Percentiles rank a stretch among this genome's conserved stretches.
These are phyloP conservation scores for Hemibates koningsi DNA, from an alignment of 2,113 vertebrate species.

Conservation along the genomic window DNA sequence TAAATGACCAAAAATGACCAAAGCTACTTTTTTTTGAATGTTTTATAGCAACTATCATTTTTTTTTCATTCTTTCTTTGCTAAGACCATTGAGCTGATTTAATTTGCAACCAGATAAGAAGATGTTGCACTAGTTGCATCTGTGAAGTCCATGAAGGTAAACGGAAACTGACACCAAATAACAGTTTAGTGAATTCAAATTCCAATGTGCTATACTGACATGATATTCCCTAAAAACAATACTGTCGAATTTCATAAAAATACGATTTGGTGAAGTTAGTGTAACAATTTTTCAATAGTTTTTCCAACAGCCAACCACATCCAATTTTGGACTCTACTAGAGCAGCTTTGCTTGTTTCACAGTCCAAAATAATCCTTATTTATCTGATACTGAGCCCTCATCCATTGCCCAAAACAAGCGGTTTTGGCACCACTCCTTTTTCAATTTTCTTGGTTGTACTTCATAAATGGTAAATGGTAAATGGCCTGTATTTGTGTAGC, in stretches of 20 bases:
- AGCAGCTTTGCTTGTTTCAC: background rate
- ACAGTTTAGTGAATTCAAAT: background rate
- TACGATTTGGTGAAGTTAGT: accelerated
- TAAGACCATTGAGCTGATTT: accelerated
- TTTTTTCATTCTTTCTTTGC: background rate
- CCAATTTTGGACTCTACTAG: accelerated
- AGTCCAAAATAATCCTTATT: background rate
- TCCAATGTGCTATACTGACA: background rate
- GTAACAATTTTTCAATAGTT: background rate
- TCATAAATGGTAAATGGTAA: background rate
- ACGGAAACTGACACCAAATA: background rate
- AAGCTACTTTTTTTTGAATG: background rate
- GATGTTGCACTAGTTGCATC: background rate
- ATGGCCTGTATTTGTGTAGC: too few relatives aligned
- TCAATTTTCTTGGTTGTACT: background rate
- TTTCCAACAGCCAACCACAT: background rate
- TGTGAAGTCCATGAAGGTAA: background rate
- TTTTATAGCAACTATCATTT: too few relatives aligned
- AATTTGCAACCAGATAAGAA: background rate
- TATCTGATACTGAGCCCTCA: background rate
- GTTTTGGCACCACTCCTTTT: accelerated
- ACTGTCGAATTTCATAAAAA: accelerated
- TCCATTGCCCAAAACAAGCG: background rate
- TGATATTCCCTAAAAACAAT: background rate
- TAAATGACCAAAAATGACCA: background rate